These are phyloP conservation scores for Callospermophilus lateralis DNA, from an alignment of 2,113 vertebrate genomes.

Conservation along the genomic window DNA sequence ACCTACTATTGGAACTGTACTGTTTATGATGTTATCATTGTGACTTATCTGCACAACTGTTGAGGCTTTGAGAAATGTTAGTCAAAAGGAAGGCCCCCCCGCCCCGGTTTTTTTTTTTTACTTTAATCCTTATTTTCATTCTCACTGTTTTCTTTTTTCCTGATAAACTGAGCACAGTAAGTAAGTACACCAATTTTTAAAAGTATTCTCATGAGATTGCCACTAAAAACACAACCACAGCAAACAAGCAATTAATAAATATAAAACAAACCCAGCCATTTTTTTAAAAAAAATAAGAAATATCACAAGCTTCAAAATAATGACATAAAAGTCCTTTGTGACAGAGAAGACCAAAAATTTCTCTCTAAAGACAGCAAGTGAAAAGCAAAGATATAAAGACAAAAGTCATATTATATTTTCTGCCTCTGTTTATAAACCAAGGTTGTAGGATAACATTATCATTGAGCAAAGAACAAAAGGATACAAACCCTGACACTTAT, in stretches of 20 bases:
- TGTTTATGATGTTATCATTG: background rate
- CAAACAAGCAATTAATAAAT: background rate
- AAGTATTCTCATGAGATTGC: background rate
- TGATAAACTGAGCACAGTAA: background rate
- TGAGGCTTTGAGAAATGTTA: background rate
- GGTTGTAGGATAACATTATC: background rate
- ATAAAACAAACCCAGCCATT: background rate
- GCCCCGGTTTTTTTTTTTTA: background rate
- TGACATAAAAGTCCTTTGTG: background rate
- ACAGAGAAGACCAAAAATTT: background rate
- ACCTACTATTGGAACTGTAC: too few relatives aligned
- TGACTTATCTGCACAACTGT: background rate
- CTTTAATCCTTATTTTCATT: background rate
- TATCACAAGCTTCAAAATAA: background rate
- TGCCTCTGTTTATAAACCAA: conserved; percentile 3
- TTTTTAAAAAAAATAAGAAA: background rate
- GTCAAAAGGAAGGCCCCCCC: background rate
- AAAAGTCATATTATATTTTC: background rate
- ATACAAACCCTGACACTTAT: background rate
- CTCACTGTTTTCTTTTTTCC: background rate
- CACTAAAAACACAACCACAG: background rate
- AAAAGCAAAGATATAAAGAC: background rate
- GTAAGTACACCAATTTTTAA: background rate
- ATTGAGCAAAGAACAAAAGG: background rate
- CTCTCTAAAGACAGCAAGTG: background rate